Percentiles rank a stretch among this genome's conserved stretches.
These are phyloP conservation scores for Elgonia sp. DNA, from an alignment of 2,888 invertebrate genomes.

Conservation along the genomic window DNA sequence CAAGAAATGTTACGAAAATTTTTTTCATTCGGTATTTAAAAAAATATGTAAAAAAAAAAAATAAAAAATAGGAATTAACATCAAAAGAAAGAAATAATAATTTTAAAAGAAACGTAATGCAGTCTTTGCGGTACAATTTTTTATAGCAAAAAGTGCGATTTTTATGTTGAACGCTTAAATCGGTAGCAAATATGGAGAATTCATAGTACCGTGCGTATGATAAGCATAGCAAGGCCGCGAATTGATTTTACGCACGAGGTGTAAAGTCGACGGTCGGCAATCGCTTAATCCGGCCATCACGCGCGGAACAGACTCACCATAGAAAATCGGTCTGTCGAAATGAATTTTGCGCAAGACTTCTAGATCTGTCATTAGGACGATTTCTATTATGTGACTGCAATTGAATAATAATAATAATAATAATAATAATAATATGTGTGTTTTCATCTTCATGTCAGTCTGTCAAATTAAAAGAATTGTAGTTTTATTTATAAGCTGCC, in stretches of 20 bases:
- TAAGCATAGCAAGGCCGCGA: conserved; percentile 61
- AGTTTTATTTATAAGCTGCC: too few species aligned
- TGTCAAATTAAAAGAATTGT: neutral
- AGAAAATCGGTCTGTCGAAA: conserved; percentile 78
- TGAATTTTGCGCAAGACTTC: conserved; percentile 73
- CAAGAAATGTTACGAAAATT: too few species aligned
- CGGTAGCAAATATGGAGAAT: conserved; percentile 57
- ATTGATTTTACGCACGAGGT: conserved; percentile 74
- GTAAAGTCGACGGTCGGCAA: conserved; percentile 66
- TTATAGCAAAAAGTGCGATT: conserved; percentile 3
- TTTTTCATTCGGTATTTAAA: too few species aligned
- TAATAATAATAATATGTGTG: too few species aligned
- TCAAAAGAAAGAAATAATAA: neutral
- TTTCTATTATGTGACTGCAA: conserved; percentile 52
- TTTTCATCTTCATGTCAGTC: neutral
- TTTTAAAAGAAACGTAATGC: neutral
- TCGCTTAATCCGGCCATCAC: conserved; percentile 66
- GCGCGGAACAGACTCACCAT: conserved; percentile 63
- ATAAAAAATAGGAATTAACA: too few species aligned
- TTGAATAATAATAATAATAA: conserved; percentile 46
- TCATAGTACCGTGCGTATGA: conserved; percentile 54
- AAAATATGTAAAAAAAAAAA: too few species aligned
- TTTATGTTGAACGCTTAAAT: conserved; percentile 21
- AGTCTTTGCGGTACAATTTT: neutral
- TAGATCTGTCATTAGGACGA: conserved; percentile 61